These are phyloP conservation scores for Ypsolopha sequella DNA, from an alignment of 2,888 invertebrate species.

Conservation along the genomic window DNA sequence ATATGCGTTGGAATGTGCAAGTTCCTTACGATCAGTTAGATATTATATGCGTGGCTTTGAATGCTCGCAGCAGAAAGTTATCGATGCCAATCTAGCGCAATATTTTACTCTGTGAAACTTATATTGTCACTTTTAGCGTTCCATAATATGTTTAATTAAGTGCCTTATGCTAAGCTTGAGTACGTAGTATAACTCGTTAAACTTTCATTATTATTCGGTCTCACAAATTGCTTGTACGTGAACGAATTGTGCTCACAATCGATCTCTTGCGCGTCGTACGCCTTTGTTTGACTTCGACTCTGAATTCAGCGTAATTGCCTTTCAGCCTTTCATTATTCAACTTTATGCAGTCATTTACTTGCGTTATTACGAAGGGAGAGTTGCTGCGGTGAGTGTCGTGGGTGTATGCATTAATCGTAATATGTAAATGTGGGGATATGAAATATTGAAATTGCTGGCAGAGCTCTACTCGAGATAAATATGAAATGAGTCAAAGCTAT, in stretches of 20 bases:
- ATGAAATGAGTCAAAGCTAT: not conserved
- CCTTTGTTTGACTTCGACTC: conserved; percentile 68
- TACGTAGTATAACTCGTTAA: conserved; percentile 50
- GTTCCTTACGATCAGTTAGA: conserved; percentile 19
- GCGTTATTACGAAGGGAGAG: conserved; percentile 65
- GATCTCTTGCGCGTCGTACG: conserved; percentile 52
- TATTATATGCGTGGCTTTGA: not conserved
- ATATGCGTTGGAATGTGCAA: conserved; percentile 45
- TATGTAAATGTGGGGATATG: conserved; percentile 63
- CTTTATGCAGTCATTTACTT: conserved; percentile 70
- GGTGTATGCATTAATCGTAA: conserved; percentile 68
- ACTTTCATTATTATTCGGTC: conserved; percentile 65
- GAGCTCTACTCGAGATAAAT: not conserved
- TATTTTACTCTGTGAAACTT: not conserved
- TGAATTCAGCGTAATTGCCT: conserved; percentile 69
- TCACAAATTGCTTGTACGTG: conserved; percentile 65
- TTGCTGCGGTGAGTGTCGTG: conserved; percentile 56
- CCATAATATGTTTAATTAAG: conserved; percentile 60
- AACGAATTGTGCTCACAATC: conserved; percentile 62
- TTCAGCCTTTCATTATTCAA: conserved; percentile 69
- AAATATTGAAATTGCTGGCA: conserved; percentile 61
- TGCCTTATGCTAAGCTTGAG: conserved; percentile 24
- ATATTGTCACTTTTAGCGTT: conserved; percentile 28
- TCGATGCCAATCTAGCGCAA: not conserved
- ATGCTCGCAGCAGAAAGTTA: not conserved